A percentile compares a stretch with the other conserved stretches of the same genome.
These are phyloP conservation scores for Pluvianellus socialis DNA, from an alignment of 2,113 vertebrate species.

Conservation along the genomic window DNA sequence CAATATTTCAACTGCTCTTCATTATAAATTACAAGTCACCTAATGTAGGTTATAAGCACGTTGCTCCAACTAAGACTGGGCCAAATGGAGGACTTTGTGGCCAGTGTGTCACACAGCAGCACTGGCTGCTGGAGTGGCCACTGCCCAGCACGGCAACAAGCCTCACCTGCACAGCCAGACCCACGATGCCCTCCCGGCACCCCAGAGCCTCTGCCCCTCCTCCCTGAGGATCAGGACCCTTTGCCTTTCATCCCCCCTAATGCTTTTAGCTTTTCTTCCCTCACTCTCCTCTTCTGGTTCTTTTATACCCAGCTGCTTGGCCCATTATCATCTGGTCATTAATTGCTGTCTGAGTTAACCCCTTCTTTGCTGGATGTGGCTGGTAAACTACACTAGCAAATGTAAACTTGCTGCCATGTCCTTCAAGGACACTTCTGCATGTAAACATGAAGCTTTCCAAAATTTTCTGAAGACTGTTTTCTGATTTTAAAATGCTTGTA, in stretches of 20 bases:
- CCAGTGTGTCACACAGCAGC: neutral
- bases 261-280: neutral
- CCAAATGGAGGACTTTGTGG: neutral
- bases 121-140: rapidly evolving
- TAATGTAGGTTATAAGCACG: neutral
- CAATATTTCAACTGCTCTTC: neutral
- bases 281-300: neutral
- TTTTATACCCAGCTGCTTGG: neutral
- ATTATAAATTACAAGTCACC: neutral
- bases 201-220: neutral
- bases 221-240: neutral
- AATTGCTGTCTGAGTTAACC: neutral
- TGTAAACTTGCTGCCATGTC: neutral
- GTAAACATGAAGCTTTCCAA: neutral
- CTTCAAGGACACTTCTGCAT: neutral
- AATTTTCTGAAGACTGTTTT: neutral
- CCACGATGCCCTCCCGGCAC: neutral
- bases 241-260: neutral
- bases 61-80: neutral
- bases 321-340: neutral
- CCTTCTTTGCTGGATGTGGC: neutral
- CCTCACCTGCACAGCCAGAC: neutral
- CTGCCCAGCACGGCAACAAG: rapidly evolving
- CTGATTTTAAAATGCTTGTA: neutral
- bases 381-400: neutral